Evolutionary conservation across 2,888 invertebrate genomes (phyloP), one percentile per base, ranked within the genome.

Genomic region (Linyphia triangularis): DNA sequence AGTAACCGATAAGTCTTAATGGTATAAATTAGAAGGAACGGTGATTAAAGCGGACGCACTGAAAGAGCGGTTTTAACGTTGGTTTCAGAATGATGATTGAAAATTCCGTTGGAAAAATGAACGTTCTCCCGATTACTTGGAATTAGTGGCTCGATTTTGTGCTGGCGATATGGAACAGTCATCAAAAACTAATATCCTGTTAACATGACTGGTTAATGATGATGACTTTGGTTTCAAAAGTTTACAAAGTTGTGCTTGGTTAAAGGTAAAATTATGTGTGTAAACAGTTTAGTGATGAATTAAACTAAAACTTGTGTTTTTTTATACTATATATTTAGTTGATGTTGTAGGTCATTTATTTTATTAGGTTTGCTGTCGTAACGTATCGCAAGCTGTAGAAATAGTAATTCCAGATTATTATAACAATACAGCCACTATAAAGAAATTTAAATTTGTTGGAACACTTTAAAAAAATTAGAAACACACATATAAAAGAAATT

Each of bases 181-280:
- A 73, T 73, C 73, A 73, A 73, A 73, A 73, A 73, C 73, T 73
- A 73, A 73, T 73, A 73, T 73, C 73, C 33, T 59, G 57, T 73
- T 73, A 73, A 59, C 57, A 57, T 73, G 28, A 22, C 57, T 73
- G 59, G 57, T 73, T 73, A 73, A 73, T 73, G 73, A 73, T 73
- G 57, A 73, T 73, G 57, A 59, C 28, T 51, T 73, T 30, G 19
- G 30, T 30, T 13, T 33, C 67, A 33, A 40, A 33, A 33, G 33
- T 33, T 33, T 33, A 33, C 33, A 6, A 33, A 4, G 4, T 33
- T 33, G 4, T 33, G 33, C 9, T 33, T 33, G 9, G 4, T 33
- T 33, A 33, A 33, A 33, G 9, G 33, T 4, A 9, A 16, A 51
- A 51, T 16, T 13, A 10, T 51, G 2, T 51, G 51, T 16, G 9